Evolutionary conservation across 1,140 invertebrate species (phyloP).

Genomic region (Drosophila grimshawi): DNA sequence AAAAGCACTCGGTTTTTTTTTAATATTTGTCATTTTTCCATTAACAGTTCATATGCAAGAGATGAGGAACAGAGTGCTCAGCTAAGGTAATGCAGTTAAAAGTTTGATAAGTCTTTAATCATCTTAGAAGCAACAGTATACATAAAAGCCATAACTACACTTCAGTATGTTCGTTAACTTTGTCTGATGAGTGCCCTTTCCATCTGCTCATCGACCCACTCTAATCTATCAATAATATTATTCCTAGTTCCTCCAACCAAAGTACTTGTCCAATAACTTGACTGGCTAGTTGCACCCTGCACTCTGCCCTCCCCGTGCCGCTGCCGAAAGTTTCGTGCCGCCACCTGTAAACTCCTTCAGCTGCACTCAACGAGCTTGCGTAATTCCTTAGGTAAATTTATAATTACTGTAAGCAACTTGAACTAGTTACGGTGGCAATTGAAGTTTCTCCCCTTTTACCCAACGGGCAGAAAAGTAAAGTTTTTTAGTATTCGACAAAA

Average conservation of each 20-base stretch:
- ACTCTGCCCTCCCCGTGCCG: constrained; percentile 27
- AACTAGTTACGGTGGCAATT: constrained; percentile 71
- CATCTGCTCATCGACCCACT: constrained; percentile 28
- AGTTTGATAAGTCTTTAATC: constrained; percentile 5
- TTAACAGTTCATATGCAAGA: constrained; percentile 15
- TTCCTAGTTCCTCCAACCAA: constrained; percentile 49
- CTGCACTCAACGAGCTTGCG: constrained; percentile 57
- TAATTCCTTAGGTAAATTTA: constrained; percentile 80
- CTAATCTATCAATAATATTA: constrained; percentile 82
- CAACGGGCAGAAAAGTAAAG: constrained; percentile 25
- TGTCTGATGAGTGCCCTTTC: not conserved
- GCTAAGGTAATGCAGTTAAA: not conserved
- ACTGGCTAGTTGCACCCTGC: constrained; percentile 44
- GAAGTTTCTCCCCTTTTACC: constrained; percentile 41
- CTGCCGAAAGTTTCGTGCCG: constrained; percentile 20
- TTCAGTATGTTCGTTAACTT: constrained; percentile 20
- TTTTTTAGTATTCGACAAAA: not conserved
- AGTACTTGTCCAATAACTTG: constrained; percentile 31
- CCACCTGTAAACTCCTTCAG: constrained; percentile 38
- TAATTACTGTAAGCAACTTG: constrained; percentile 79
- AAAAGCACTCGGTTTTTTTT: not conserved
- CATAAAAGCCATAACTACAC: constrained; percentile 7
- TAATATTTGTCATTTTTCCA: not conserved
- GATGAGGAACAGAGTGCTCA: not conserved
- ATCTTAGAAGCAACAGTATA: constrained; percentile 2